Conservation (phyloP, 2,113 vertebrate species). For the Glaucidium brasilianum region DNA sequence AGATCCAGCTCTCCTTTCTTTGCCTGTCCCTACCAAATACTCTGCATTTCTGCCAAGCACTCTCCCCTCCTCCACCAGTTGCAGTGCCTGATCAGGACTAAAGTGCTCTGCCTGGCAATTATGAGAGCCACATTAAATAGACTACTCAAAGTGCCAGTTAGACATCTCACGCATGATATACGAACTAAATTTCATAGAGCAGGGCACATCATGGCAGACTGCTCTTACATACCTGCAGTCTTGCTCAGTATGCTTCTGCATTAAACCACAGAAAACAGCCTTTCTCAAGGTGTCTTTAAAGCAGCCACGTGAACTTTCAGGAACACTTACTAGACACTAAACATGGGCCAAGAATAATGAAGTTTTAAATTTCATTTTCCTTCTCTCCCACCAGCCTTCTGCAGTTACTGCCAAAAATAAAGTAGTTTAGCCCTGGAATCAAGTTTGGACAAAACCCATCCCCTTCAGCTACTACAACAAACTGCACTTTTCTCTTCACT, state of each 20-base stretch:
- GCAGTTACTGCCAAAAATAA: slow-evolving; percentile 7
- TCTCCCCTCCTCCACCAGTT: background rate
- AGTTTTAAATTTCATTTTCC: background rate
- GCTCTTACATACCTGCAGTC: background rate
- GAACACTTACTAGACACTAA: background rate
- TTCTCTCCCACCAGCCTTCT: background rate
- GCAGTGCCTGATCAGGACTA: background rate
- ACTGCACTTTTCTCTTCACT: background rate
- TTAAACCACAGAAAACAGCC: background rate
- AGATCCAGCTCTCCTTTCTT: background rate
- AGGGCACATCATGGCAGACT: fast-evolving
- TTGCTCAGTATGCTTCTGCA: background rate
- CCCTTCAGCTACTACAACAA: background rate
- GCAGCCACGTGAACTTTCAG: background rate
- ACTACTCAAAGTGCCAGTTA: background rate
- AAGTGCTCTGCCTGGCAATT: background rate
- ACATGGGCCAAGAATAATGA: background rate
- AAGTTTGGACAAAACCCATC: slow-evolving; percentile 8
- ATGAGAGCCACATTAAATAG: background rate
- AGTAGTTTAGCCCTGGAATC: background rate
- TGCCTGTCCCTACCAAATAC: background rate
- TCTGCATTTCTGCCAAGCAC: background rate
- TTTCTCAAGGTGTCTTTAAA: background rate
- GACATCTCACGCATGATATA: fast-evolving
- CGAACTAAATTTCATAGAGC: background rate